These are phyloP conservation scores for Esox niger DNA, from an alignment of 2,113 vertebrate genomes.

Conservation along the genomic window DNA sequence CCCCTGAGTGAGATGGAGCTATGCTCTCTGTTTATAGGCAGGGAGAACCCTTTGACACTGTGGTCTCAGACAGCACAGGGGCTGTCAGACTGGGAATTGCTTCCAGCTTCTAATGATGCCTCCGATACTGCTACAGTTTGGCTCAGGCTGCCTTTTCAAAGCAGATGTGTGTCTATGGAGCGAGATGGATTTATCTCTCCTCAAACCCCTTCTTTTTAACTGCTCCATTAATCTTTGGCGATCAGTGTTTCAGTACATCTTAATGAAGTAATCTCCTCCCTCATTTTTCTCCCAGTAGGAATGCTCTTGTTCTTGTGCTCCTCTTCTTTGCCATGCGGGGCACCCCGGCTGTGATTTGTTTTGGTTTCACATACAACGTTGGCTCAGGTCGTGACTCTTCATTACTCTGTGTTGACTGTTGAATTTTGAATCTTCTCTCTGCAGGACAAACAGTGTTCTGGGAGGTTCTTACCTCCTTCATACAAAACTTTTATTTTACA, in stretches of 20 bases:
- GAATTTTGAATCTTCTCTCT: constrained; percentile 54
- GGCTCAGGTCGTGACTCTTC: constrained; percentile 71
- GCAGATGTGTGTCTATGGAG: constrained; percentile 63
- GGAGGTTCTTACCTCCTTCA: neutral
- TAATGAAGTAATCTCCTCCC: constrained; percentile 75
- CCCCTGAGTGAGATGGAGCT: constrained; percentile 3
- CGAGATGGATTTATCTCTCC: constrained; percentile 67
- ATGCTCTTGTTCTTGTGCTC: constrained; percentile 77
- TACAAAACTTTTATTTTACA: too few species aligned
- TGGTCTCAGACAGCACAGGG: constrained; percentile 15
- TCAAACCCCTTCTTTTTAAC: constrained; percentile 54
- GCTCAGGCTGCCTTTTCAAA: constrained; percentile 49
- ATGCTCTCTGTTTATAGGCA: constrained; percentile 4
- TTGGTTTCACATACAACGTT: constrained; percentile 69
- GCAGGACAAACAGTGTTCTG: neutral
- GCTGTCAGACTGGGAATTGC: constrained; percentile 26
- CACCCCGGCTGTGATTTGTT: constrained; percentile 71
- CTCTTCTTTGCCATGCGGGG: constrained; percentile 68
- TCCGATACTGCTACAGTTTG: constrained; percentile 46
- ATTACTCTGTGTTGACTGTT: constrained; percentile 66
- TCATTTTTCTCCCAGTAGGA: constrained; percentile 70
- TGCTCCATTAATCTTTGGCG: constrained; percentile 70
- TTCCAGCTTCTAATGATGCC: constrained; percentile 41
- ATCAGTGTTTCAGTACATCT: constrained; percentile 76
- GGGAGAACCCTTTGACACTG: constrained; percentile 23